Evolutionary conservation across 2,888 invertebrate genomes (phyloP), one percentile per base, ranked within the genome.

Genomic region (Leptopilina myrica): DNA sequence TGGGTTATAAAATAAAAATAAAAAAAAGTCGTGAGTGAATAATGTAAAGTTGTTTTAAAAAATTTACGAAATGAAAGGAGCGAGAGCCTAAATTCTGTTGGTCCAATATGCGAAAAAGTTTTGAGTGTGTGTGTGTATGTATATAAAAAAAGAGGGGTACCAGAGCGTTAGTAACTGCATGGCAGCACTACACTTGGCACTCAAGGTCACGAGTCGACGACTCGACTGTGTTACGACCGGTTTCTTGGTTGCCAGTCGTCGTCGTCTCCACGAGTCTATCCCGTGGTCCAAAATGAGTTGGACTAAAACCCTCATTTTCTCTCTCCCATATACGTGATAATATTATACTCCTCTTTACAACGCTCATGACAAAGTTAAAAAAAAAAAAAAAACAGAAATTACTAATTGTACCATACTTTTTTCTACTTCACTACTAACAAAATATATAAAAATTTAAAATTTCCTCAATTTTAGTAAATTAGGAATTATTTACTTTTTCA

Each of bases 191-290:
- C 85, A 84, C 83, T 49, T 11, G 86, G 87, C 87, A 86, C 88
- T 89, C 91, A 91, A 91, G 91, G 91, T 91, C 90, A 91, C 88
- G 89, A 90, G 90, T 91, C 89, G 90, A 86, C 89, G 89, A 89
- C 89, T 90, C 86, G 87, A 75, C 82, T 81, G 80, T 77, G 81
- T 82, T 80, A 82, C 84, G 84, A 84, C 81, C 86, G 82, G 83
- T 83, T 84, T 84, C 82, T 84, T 76, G 77, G 56, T 56, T 79
- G 66, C 81, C 81, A 83, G 85, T 83, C 85, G 82, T 83, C 85
- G 82, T 81, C 67, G 78, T 80, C 79, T 80, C 79, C 73, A 73
- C 15, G 40, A 79, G 81, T 79, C 82, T 77, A 80, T 77, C 78
- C 78, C 76, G 79, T 76, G 80, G 77, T 62, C 64, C 77, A 76